A percentile compares a stretch with the other conserved stretches of the same genome.
phyloP scores from a whole-genome alignment of 2,888 invertebrate genomes.

The Ochropleura leucogaster region DNA sequence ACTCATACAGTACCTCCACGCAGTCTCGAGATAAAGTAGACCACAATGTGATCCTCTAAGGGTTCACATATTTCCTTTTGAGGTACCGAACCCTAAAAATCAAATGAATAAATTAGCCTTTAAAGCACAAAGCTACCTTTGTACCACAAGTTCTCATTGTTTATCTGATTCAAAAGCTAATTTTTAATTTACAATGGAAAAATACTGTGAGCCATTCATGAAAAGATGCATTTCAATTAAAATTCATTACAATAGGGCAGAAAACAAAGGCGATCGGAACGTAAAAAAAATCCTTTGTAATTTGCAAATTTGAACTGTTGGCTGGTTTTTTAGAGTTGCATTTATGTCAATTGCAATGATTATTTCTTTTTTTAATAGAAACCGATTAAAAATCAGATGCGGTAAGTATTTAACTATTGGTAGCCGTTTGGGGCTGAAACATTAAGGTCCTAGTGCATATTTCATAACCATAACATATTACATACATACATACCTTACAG shows the following conservation, averaged over 20 bases:
- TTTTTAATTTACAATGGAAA: conserved; percentile 33
- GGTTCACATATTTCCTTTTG: no score
- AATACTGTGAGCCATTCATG: not conserved
- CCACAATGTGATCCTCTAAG: no score
- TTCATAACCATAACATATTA: no score
- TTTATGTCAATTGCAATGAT: not conserved
- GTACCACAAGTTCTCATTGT: conserved; percentile 7
- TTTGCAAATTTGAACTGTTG: not conserved
- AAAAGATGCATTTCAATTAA: conserved; percentile 31
- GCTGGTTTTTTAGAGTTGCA: not conserved
- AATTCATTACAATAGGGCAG: conserved; percentile 19
- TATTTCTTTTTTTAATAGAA: not conserved
- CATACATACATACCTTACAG: no score
- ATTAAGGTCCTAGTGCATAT: no score
- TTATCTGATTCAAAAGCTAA: conserved; percentile 23
- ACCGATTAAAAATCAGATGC: not conserved
- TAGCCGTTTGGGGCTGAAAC: no score
- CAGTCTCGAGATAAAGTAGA: no score
- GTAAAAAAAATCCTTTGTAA: conserved; percentile 8
- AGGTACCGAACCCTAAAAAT: not conserved
- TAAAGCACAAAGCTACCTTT: not conserved
- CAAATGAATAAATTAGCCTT: not conserved
- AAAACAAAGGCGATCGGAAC: conserved; percentile 22
- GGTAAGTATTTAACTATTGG: not conserved
- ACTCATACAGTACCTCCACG: no score